Percentiles rank a stretch among this genome's conserved stretches.
phyloP scores from a whole-genome alignment of 2,113 vertebrate genomes.

The Nibea albiflora region DNA sequence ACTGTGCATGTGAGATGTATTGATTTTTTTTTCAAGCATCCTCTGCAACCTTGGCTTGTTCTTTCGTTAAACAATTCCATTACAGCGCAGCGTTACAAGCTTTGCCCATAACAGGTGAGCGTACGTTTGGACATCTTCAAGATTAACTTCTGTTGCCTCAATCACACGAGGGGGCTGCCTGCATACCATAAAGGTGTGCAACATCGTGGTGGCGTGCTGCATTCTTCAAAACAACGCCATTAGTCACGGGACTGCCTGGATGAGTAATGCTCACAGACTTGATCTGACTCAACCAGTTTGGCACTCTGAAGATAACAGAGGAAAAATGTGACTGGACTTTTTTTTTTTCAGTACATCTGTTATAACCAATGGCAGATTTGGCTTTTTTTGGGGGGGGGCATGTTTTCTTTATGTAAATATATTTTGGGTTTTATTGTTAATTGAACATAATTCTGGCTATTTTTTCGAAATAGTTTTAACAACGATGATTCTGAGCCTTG shows the following conservation, averaged over 20 bases:
- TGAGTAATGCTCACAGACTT: slow-evolving; percentile 49
- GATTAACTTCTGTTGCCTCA: slow-evolving; percentile 9
- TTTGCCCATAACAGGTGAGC: background rate
- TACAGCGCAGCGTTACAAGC: background rate
- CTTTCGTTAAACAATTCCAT: slow-evolving; percentile 1
- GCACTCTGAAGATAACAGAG: slow-evolving; percentile 1
- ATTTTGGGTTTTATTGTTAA: background rate
- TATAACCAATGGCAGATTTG: background rate
- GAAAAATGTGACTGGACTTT: slow-evolving; percentile 11
- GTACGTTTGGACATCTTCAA: slow-evolving; percentile 2
- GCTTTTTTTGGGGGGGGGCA: background rate
- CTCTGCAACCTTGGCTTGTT: slow-evolving; percentile 16
- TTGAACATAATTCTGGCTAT: too few relatives aligned
- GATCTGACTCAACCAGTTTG: slow-evolving; percentile 50
- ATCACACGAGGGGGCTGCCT: slow-evolving; percentile 16
- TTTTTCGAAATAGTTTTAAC: too few relatives aligned
- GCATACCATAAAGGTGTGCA: slow-evolving; percentile 37
- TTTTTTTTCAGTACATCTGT: background rate
- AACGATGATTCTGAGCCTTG: too few relatives aligned
- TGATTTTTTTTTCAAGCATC: slow-evolving; percentile 3
- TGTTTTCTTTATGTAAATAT: background rate
- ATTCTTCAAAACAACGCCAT: slow-evolving; percentile 52
- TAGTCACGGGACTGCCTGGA: slow-evolving; percentile 42
- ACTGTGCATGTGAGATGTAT: background rate
- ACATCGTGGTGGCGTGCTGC: slow-evolving; percentile 18